These are phyloP conservation scores for Phycodurus eques DNA, from an alignment of 2,113 vertebrate genomes.

Conservation along the genomic window DNA sequence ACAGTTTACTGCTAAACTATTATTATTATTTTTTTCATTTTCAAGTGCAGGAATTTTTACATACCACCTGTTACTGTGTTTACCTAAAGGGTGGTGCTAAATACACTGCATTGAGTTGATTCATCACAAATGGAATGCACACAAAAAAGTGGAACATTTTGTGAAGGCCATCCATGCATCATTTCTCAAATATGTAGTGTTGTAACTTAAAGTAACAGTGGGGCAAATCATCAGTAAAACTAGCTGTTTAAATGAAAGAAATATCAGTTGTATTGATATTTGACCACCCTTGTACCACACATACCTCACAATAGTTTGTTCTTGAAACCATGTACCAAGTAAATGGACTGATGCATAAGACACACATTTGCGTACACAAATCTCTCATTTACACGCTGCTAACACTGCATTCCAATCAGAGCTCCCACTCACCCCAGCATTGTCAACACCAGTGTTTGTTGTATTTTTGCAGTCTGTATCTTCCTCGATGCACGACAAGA, in stretches of 20 bases:
- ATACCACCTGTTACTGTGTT: too few species aligned
- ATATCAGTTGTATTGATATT: not conserved
- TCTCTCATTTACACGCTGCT: not conserved
- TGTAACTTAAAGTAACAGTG: not conserved
- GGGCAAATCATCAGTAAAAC: not conserved
- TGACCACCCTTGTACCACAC: not conserved
- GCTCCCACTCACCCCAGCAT: not conserved
- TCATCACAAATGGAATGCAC: too few species aligned
- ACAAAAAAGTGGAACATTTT: too few species aligned
- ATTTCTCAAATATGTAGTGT: too few species aligned
- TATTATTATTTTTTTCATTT: too few species aligned
- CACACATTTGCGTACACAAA: not conserved
- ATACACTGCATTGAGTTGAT: too few species aligned
- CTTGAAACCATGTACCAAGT: not conserved
- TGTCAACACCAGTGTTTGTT: not conserved
- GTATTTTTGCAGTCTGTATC: not conserved
- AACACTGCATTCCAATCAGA: not conserved
- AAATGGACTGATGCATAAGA: not conserved
- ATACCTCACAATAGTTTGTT: not conserved
- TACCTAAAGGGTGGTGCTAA: too few species aligned
- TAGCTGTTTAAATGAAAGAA: not conserved
- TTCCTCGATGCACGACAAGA: not conserved
- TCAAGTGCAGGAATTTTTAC: too few species aligned
- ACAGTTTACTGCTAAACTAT: too few species aligned
- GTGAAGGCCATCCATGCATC: too few species aligned